phyloP scores from a whole-genome alignment of 2,888 invertebrate genomes.

The Phlogophora meticulosa region DNA sequence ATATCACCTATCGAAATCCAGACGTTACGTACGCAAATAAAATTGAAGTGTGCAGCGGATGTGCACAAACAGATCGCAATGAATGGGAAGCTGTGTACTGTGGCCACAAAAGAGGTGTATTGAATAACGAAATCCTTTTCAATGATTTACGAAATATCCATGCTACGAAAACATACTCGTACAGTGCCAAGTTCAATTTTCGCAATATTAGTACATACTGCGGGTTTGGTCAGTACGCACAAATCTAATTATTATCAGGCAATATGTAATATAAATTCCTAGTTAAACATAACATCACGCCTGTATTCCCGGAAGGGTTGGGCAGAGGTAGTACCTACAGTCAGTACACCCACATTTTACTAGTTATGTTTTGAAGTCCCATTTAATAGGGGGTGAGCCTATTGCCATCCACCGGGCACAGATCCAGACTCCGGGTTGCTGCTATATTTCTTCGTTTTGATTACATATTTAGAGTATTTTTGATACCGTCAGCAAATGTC shows the following conservation, averaged over 20 bases:
- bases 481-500: background rate
- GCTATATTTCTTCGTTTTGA: too few species aligned
- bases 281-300: too few species aligned
- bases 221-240: conserved; percentile 2
- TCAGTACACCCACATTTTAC: too few species aligned
- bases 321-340: too few species aligned
- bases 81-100: conserved; percentile 12
- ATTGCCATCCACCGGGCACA: too few species aligned
- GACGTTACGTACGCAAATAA: conserved; percentile 31
- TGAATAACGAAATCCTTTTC: conserved; percentile 11
- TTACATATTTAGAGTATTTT: too few species aligned
- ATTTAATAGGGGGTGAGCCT: too few species aligned
- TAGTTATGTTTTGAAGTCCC: too few species aligned
- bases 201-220: background rate
- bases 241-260: too few species aligned
- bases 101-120: conserved; percentile 26
- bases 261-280: too few species aligned
- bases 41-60: conserved; percentile 47
- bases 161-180: background rate
- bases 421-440: too few species aligned
- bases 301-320: too few species aligned
- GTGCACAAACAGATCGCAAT: conserved; percentile 49
- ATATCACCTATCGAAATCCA: conserved; percentile 26
- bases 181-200: background rate
- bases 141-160: conserved; percentile 11